These are phyloP conservation scores for Bucco capensis DNA, from an alignment of 2,113 vertebrate genomes.

Conservation along the genomic window DNA sequence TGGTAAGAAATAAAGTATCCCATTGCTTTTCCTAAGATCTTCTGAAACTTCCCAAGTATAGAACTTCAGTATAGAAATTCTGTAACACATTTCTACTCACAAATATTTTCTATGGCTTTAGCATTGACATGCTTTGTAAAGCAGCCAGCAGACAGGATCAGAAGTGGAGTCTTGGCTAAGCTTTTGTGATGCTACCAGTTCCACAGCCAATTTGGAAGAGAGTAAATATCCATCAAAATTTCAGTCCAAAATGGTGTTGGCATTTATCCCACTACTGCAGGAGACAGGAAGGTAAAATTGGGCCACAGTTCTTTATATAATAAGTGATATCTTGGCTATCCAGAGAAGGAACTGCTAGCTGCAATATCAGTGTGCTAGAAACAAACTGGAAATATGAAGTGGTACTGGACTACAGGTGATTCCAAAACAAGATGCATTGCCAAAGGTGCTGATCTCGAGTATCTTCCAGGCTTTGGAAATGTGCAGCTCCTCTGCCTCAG, in stretches of 20 bases:
- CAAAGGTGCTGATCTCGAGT: neutral
- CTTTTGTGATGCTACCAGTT: neutral
- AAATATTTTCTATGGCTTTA: neutral
- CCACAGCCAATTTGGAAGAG: neutral
- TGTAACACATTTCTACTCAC: neutral
- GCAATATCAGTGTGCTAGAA: neutral
- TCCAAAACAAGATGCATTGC: neutral
- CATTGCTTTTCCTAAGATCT: neutral
- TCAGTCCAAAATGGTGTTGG: neutral
- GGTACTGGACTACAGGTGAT: neutral
- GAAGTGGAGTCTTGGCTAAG: neutral
- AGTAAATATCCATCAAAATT: neutral
- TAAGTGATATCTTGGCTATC: neutral
- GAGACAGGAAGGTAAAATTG: neutral
- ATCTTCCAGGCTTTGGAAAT: neutral
- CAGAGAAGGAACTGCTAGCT: neutral
- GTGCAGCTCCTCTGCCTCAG: neutral
- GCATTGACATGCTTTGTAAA: neutral
- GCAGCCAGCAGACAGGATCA: neutral
- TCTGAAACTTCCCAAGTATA: neutral
- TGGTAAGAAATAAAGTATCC: neutral
- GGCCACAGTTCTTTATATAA: neutral
- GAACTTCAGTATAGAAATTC: neutral
- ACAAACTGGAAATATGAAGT: neutral
- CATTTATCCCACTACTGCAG: neutral